A percentile compares a stretch with the other conserved stretches of the same genome.
phyloP scores from a whole-genome alignment of 2,797 vertebrate genomes.

The Anolis apletophallus region DNA sequence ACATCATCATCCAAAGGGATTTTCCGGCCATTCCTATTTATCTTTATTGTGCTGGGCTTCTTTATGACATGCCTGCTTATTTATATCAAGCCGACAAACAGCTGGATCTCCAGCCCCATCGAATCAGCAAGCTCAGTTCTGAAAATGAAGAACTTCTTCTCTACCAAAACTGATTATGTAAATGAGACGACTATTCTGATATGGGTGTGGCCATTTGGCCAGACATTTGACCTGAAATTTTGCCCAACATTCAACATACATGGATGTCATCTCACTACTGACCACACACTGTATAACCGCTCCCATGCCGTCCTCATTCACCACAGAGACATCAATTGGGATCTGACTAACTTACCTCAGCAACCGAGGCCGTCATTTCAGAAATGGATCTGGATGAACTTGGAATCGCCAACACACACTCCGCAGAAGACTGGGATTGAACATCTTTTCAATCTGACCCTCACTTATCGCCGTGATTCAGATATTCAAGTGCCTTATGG shows the following conservation, averaged over 20 bases:
- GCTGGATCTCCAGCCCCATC: constrained; percentile 92
- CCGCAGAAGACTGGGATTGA: constrained; percentile 93
- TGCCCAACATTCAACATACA: constrained; percentile 94
- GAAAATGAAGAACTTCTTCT: constrained; percentile 91
- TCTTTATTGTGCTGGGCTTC: constrained; percentile 92
- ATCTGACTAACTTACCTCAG: constrained; percentile 93
- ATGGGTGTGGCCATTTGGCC: constrained; percentile 98
- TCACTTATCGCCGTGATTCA: constrained; percentile 96
- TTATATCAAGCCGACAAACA: constrained; percentile 96
- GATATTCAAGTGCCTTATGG: constrained; percentile 98
- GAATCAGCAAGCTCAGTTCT: constrained; percentile 91
- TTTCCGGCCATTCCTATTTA: constrained; percentile 93
- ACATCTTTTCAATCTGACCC: constrained; percentile 94
- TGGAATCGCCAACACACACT: constrained; percentile 95
- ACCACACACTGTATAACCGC: constrained; percentile 92
- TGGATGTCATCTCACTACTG: constrained; percentile 92
- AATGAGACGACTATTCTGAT: constrained; percentile 93
- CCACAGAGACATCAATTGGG: constrained; percentile 93
- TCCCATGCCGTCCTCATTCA: constrained; percentile 95
- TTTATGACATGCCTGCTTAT: constrained; percentile 96
- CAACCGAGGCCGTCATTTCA: constrained; percentile 91
- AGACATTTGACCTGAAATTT: constrained; percentile 91
- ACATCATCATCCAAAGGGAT: constrained; percentile 96
- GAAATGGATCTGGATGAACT: constrained; percentile 99
- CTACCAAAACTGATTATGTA: constrained; percentile 85